A percentile compares a stretch with the other conserved stretches of the same genome.
Conservation (phyloP, 2,888 invertebrate species). For the Temnothorax ravouxi region DNA sequence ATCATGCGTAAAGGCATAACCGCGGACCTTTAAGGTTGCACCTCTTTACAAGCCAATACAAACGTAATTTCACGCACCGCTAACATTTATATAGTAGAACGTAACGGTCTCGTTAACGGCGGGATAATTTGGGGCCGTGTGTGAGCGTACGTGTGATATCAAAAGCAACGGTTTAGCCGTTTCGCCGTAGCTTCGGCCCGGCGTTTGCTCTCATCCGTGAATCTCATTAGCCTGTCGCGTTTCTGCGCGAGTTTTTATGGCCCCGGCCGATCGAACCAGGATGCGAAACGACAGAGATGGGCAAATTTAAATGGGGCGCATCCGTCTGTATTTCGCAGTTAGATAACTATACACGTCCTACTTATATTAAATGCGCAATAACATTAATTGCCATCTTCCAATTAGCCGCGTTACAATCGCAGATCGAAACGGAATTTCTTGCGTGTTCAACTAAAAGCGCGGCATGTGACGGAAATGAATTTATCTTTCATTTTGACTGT, state of each 20-base stretch:
- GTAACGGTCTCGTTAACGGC: conserved; percentile 42
- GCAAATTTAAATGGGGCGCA: conserved; percentile 25
- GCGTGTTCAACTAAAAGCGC: not conserved
- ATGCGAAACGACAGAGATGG: not conserved
- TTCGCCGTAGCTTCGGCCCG: not conserved
- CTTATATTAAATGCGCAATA: conserved; percentile 8
- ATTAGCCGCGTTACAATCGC: conserved; percentile 10
- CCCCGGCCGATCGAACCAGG: not conserved
- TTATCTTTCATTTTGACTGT: conserved; percentile 8
- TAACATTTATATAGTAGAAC: conserved; percentile 34
- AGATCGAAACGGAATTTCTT: conserved; percentile 15
- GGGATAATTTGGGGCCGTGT: conserved; percentile 28
- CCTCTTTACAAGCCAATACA: conserved; percentile 27
- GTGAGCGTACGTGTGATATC: conserved; percentile 45
- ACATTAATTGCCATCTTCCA: conserved; percentile 11
- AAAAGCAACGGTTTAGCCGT: conserved; percentile 44
- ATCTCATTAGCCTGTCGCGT: conserved; percentile 37
- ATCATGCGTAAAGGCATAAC: not conserved
- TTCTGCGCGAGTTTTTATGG: conserved; percentile 29
- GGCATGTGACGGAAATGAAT: not conserved
- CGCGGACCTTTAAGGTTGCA: conserved; percentile 17
- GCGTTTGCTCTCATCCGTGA: conserved; percentile 38
- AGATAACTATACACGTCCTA: not conserved
- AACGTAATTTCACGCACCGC: conserved; percentile 53
- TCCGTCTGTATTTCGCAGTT: not conserved